Evolutionary conservation across 2,888 invertebrate species (phyloP).

Genomic region (Chaitophorus viminalis): DNA sequence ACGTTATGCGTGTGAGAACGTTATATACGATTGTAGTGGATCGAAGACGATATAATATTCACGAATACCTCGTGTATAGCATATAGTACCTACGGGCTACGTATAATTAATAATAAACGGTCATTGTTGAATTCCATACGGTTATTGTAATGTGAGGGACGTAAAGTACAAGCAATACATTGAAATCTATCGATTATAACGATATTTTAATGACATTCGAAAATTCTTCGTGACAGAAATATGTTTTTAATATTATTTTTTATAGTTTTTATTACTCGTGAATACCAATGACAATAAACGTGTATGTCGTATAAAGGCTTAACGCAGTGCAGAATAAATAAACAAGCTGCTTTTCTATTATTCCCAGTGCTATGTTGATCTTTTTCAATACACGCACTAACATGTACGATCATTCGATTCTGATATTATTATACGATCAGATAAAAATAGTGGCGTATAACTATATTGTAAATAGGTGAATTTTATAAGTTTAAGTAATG

Average conservation of each 20-base stretch:
- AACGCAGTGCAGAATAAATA: not conserved
- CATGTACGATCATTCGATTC: too few relatives aligned
- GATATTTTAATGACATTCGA: not conserved
- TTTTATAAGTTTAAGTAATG: too few relatives aligned
- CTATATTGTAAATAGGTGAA: too few relatives aligned
- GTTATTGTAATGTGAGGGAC: not conserved
- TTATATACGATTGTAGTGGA: too few relatives aligned
- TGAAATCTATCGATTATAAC: not conserved
- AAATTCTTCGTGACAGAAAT: not conserved
- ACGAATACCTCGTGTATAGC: too few relatives aligned
- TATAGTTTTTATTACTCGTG: not conserved
- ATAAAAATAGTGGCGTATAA: too few relatives aligned
- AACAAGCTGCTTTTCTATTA: not conserved
- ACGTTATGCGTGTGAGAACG: too few relatives aligned
- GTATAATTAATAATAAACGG: not conserved
- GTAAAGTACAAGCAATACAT: constrained; percentile 1
- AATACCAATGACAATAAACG: not conserved
- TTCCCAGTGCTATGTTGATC: not conserved
- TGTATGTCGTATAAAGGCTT: not conserved
- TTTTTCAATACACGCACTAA: too few relatives aligned
- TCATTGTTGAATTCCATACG: not conserved
- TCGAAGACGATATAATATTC: too few relatives aligned
- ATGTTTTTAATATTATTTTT: not conserved
- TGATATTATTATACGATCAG: too few relatives aligned
- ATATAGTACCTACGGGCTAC: too few relatives aligned